Evolutionary conservation across 2,113 vertebrate genomes (phyloP), one percentile per base, ranked within the genome.

Genomic region (Octodon degus): DNA sequence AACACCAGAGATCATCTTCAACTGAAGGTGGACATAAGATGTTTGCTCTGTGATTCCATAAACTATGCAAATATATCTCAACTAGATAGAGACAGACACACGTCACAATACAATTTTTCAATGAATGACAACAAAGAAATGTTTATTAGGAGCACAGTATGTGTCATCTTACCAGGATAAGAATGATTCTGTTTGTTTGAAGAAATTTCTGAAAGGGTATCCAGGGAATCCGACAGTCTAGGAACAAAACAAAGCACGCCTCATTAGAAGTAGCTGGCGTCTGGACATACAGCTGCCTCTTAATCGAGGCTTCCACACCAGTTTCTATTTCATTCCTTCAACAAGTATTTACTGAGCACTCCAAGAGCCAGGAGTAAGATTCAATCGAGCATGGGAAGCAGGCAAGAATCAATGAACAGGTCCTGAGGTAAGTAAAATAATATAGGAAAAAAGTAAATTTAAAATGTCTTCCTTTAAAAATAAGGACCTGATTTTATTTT

Each of bases 151-250:
- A 87, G 87, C 2, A 95, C 83, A 92, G 83, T 96, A 95, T 13
- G 2, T 77, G n/a, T 67, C 34, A 53, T 96, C 99, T 98, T 98
- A 99, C 99, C 99, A 85, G 98, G 98, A 95, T 99, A 98, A 93
- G 98, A 97, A 97, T 98, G 98, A 93, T 98, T 99, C 97, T 98
- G 98, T 97, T 99, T 99, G 91, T 98, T 99, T 4, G 98, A 98
- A 0, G 99, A 99, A 96, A 99, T 98, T 97, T 99, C 99, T 55
- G 99, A 98, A 40, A 99, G 99, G 24, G 99, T 99, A 91, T 99
- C 99, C 89, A 99, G 97, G n/a, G 99, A 99, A 62, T 99, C 99
- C 5, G 99, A 99, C 94, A 99, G 97, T 98, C 99, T 99, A 96
- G 22, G 95, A 97, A 97, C 76, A 87, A 97, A 98, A 0, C 47